Percentiles rank a stretch among this genome's conserved stretches.
Conservation (phyloP, 2,797 vertebrate species). For the Lepilemur septentrionalis region DNA sequence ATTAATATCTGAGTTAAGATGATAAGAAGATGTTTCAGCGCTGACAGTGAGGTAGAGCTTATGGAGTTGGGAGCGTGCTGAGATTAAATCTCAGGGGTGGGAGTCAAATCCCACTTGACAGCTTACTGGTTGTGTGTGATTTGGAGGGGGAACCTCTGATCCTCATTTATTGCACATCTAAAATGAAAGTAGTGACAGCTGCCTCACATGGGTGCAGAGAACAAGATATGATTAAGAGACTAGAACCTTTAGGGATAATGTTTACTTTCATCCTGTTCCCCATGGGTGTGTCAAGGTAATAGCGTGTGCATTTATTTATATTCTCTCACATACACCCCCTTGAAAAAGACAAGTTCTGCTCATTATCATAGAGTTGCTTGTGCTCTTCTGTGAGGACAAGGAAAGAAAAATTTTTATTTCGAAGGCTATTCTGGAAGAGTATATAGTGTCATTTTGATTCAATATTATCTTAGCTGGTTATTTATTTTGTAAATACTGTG, state of each 20-base stretch:
- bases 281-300: neutral
- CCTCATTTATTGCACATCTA: neutral
- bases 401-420: neutral
- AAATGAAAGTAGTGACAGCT: neutral
- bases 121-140: neutral
- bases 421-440: neutral
- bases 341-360: neutral
- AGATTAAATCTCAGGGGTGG: neutral
- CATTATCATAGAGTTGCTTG: neutral
- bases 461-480: neutral
- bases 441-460: neutral
- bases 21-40: neutral
- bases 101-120: neutral
- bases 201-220: neutral
- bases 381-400: neutral
- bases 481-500: neutral
- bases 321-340: neutral
- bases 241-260: neutral
- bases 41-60: neutral
- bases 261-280: neutral
- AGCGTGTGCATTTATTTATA: neutral
- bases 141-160: neutral
- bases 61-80: neutral
- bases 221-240: neutral
- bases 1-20: neutral